Percentiles rank a stretch among this genome's conserved stretches.
Conservation (phyloP, 1,140 invertebrate genomes). For the Leptinotarsa defecta region DNA sequence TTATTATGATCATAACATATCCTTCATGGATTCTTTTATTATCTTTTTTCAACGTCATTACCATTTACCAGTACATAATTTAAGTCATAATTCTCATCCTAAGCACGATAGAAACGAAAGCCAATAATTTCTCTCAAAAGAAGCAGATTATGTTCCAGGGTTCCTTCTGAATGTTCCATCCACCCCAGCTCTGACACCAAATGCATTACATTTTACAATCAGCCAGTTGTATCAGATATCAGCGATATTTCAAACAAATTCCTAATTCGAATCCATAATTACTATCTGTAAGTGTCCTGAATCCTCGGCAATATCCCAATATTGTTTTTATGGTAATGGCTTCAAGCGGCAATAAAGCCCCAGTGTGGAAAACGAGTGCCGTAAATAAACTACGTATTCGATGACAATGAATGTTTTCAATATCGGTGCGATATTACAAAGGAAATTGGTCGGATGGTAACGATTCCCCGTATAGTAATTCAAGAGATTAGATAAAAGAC, state of each 20-base stretch:
- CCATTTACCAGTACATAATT: background rate
- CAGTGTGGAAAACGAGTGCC: background rate
- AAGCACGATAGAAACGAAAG: background rate
- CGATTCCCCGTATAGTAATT: no score
- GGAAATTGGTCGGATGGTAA: no score
- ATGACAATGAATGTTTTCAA: conserved; percentile 10
- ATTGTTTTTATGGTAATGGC: conserved; percentile 8
- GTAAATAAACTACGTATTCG: background rate
- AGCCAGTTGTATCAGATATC: background rate
- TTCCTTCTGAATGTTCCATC: no score
- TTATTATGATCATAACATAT: no score
- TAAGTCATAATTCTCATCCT: background rate
- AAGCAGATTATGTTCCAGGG: background rate
- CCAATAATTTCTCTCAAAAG: background rate
- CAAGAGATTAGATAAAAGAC: no score
- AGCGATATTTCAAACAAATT: background rate
- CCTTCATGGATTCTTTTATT: no score
- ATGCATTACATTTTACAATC: background rate
- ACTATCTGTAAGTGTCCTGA: background rate
- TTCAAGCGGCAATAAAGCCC: conserved; percentile 5
- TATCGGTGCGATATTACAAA: background rate
- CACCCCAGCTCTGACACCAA: no score
- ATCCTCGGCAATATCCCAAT: background rate
- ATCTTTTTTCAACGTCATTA: background rate
- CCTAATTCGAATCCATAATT: background rate